A percentile compares a stretch with the other conserved stretches of the same genome.
These are phyloP conservation scores for Heliconius aoede DNA, from an alignment of 2,888 invertebrate genomes.

Conservation along the genomic window DNA sequence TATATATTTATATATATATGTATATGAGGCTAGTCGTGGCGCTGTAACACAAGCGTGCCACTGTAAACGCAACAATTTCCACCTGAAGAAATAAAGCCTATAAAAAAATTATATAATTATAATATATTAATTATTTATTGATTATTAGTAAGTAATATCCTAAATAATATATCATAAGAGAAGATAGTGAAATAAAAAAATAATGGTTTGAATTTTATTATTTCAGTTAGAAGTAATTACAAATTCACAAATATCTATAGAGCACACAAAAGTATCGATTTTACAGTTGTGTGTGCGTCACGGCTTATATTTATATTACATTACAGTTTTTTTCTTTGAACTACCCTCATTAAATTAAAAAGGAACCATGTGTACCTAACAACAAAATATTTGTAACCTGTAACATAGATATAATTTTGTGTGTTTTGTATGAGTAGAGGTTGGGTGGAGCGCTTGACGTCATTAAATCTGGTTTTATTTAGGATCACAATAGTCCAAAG, in stretches of 20 bases:
- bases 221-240: too few species aligned
- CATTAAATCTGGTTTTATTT: constrained; percentile 38
- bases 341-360: background rate
- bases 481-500: constrained; percentile 33
- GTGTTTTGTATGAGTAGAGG: constrained; percentile 22
- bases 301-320: background rate
- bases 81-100: too few species aligned
- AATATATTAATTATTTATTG: background rate
- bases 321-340: background rate
- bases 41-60: too few species aligned
- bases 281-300: background rate
- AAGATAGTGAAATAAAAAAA: constrained; percentile 13
- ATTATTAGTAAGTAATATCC: background rate
- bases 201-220: background rate
- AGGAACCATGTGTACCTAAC: background rate
- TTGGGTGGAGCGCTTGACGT: constrained; percentile 32
- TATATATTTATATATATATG: too few species aligned
- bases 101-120: too few species aligned
- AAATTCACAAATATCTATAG: background rate
- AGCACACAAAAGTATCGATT: background rate
- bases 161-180: background rate
- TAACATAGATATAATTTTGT: background rate
- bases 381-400: background rate
- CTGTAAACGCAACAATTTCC: too few species aligned
- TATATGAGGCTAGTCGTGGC: too few species aligned